Evolutionary conservation across 2,888 invertebrate species (phyloP).

Genomic region (Drosophila meridionalis): DNA sequence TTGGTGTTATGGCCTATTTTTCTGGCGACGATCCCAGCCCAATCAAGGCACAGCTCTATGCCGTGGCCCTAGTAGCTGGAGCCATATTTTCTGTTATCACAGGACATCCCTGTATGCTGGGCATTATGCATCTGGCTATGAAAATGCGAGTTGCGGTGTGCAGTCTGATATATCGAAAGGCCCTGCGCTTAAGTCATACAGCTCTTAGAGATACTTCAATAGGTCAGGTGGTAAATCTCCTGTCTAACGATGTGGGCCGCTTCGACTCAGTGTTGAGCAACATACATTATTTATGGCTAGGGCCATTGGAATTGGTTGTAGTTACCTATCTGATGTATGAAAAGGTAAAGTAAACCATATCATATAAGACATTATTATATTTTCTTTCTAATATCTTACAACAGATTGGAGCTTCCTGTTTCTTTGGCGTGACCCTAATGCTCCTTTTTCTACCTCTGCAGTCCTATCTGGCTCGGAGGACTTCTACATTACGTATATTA

Average conservation of each 20-base stretch:
- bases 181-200: constrained; percentile 89
- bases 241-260: constrained; percentile 96
- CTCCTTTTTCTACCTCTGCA: constrained; percentile 90
- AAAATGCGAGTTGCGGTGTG: constrained; percentile 89
- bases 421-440: constrained; percentile 87
- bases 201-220: constrained; percentile 91
- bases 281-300: constrained; percentile 96
- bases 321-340: constrained; percentile 91
- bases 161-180: constrained; percentile 89
- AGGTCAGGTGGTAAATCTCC: constrained; percentile 93
- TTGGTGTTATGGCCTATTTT: constrained; percentile 88
- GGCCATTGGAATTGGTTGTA: constrained; percentile 92
- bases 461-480: constrained; percentile 91
- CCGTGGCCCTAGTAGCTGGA: constrained; percentile 89
- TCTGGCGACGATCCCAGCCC: constrained; percentile 47
- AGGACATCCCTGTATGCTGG: constrained; percentile 95
- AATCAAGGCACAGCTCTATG: constrained; percentile 90
- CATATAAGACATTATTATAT: too few relatives aligned
- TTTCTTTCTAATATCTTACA: too few relatives aligned
- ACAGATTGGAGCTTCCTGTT: constrained; percentile 86
- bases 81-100: constrained; percentile 90
- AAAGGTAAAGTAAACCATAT: constrained; percentile 83
- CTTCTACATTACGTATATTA: constrained; percentile 90
- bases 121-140: constrained; percentile 88
- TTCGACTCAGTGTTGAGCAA: constrained; percentile 90